A percentile compares a stretch with the other conserved stretches of the same genome.
phyloP scores from a whole-genome alignment of 2,888 invertebrate species.

The Chironomus tentans region DNA sequence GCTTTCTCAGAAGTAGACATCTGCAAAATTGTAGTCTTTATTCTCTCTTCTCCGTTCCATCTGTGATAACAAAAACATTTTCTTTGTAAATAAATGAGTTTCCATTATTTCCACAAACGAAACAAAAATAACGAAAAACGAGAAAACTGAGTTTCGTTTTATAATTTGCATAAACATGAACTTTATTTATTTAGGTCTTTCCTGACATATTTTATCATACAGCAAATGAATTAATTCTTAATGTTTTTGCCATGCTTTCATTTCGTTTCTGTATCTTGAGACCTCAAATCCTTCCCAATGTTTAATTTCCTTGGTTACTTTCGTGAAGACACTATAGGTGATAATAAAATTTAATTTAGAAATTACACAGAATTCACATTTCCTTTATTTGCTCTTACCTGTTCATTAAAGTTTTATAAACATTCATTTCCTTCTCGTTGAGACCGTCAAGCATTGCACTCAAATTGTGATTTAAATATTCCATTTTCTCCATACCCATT shows the following conservation, averaged over 20 bases:
- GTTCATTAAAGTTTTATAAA: constrained; percentile 52
- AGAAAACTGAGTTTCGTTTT: no score
- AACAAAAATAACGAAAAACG: no score
- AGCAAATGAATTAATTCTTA: neutral
- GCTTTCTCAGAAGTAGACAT: no score
- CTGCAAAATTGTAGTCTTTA: no score
- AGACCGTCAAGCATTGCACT: constrained; percentile 55
- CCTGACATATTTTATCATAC: neutral
- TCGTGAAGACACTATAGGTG: neutral
- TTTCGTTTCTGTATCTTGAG: neutral
- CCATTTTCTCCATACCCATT: constrained; percentile 27
- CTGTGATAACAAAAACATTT: no score
- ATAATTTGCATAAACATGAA: no score
- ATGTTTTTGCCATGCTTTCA: constrained; percentile 11
- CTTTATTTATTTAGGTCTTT: no score
- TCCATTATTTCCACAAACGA: no score
- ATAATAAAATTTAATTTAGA: neutral
- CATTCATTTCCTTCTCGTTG: constrained; percentile 52
- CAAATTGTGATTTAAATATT: constrained; percentile 50
- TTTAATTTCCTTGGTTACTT: neutral
- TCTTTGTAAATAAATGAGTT: no score
- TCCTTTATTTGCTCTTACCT: constrained; percentile 42
- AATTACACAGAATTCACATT: neutral
- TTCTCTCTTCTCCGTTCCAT: no score
- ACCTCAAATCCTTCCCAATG: constrained; percentile 26